These are phyloP conservation scores for Leptatherina wallacei DNA, from an alignment of 2,797 vertebrate genomes.

Conservation along the genomic window DNA sequence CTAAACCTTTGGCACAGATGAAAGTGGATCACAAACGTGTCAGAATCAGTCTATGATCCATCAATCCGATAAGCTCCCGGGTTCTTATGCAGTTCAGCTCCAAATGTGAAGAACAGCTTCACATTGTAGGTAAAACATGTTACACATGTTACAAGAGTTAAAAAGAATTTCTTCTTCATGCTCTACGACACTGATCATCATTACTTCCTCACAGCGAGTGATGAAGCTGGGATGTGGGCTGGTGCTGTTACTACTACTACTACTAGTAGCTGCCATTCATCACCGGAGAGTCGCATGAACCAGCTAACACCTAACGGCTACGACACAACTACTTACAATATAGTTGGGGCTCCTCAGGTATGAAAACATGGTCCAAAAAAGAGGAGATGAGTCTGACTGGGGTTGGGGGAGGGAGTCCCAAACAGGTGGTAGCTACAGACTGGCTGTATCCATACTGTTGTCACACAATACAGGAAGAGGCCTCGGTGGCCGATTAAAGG, in stretches of 20 bases:
- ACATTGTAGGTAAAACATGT: too few species aligned
- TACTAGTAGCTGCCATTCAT: not conserved
- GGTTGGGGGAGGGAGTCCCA: not conserved
- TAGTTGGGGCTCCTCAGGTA: slow-evolving; percentile 74
- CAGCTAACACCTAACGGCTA: slow-evolving; percentile 22
- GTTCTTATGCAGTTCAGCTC: too few species aligned
- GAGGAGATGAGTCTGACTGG: not conserved
- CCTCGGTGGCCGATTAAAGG: slow-evolving; percentile 68
- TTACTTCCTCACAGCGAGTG: too few species aligned
- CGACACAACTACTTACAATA: slow-evolving; percentile 62
- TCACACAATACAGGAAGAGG: slow-evolving; percentile 47
- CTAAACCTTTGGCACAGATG: too few species aligned
- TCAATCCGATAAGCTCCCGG: too few species aligned
- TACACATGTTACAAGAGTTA: too few species aligned
- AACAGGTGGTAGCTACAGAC: slow-evolving; percentile 18
- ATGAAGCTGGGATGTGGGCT: not conserved
- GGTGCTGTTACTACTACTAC: too few species aligned
- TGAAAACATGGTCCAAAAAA: slow-evolving; percentile 73
- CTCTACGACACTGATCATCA: too few species aligned
- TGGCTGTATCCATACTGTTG: slow-evolving; percentile 27
- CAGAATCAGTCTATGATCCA: too few species aligned
- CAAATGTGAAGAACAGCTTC: too few species aligned
- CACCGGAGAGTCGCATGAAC: not conserved
- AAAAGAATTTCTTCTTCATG: too few species aligned
- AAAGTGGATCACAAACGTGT: too few species aligned